phyloP scores from a whole-genome alignment of 2,888 invertebrate genomes.

The Zygaena filipendulae region DNA sequence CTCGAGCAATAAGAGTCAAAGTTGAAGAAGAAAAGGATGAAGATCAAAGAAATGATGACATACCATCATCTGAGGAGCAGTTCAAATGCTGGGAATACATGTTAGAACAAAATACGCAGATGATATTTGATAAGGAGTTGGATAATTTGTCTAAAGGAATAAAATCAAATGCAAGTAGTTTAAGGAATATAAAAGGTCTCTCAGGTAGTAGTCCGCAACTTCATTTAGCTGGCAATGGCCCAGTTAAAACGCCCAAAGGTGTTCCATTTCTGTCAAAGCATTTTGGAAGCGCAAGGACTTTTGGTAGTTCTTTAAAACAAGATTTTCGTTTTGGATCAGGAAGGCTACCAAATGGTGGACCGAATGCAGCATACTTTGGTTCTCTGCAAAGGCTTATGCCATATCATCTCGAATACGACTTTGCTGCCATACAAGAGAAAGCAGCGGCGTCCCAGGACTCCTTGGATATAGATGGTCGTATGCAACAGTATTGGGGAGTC shows the following conservation, averaged over 20 bases:
- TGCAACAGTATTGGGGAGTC: constrained; percentile 93
- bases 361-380: constrained; percentile 89
- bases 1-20: constrained; percentile 70
- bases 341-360: constrained; percentile 77
- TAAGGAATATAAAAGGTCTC: constrained; percentile 70
- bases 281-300: constrained; percentile 84
- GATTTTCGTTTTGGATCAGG: constrained; percentile 69
- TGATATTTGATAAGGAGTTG: constrained; percentile 87
- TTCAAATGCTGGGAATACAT: constrained; percentile 95
- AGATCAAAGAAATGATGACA: constrained; percentile 43
- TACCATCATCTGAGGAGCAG: constrained; percentile 80
- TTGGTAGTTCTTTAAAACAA: constrained; percentile 73
- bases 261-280: constrained; percentile 75
- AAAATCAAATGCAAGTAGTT: constrained; percentile 58
- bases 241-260: constrained; percentile 38
- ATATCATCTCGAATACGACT: constrained; percentile 83
- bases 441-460: constrained; percentile 75
- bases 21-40: constrained; percentile 73
- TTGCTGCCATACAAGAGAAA: constrained; percentile 84
- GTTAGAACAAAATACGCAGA: constrained; percentile 90
- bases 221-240: constrained; percentile 48
- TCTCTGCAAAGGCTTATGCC: constrained; percentile 87
- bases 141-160: constrained; percentile 79
- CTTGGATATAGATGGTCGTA: constrained; percentile 81
- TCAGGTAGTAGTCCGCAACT: constrained; percentile 79